Percentiles rank a stretch among this genome's conserved stretches.
These are phyloP conservation scores for Drosophila macrospina DNA, from an alignment of 2,888 invertebrate species.

Conservation along the genomic window DNA sequence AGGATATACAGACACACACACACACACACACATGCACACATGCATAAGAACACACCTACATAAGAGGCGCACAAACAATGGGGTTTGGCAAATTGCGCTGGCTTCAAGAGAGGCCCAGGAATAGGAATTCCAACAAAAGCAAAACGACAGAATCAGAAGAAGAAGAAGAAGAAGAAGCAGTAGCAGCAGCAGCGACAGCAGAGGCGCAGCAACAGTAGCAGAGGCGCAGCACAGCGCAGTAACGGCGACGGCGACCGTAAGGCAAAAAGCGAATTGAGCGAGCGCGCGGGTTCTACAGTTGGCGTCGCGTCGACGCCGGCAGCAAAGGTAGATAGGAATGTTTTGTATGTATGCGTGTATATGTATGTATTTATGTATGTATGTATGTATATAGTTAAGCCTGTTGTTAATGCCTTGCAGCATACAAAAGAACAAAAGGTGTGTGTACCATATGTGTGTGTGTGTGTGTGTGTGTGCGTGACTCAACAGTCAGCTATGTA, in stretches of 20 bases:
- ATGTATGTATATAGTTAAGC: constrained; percentile 51
- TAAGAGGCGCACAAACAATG: constrained; percentile 57
- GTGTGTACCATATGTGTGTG: constrained; percentile 26
- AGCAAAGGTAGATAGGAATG: constrained; percentile 32
- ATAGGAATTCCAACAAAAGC: constrained; percentile 64
- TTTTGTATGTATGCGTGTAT: constrained; percentile 16
- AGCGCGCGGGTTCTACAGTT: constrained; percentile 24
- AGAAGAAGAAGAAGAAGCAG: constrained; percentile 4
- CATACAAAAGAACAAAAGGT: constrained; percentile 74
- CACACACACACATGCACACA: constrained; percentile 12
- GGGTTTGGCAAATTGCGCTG: constrained; percentile 63
- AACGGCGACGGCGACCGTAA: constrained; percentile 23
- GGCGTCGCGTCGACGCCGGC: constrained; percentile 37
- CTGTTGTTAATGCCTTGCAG: constrained; percentile 69
- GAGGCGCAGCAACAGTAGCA: constrained; percentile 12
- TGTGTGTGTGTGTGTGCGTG: constrained; percentile 52
- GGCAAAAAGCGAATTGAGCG: constrained; percentile 40
- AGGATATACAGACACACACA: constrained; percentile 54
- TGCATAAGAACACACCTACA: constrained; percentile 6
- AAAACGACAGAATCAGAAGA: constrained; percentile 21
- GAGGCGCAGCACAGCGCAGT: constrained; percentile 11
- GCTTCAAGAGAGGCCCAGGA: constrained; percentile 51
- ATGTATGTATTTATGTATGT: not conserved
- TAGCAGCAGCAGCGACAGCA: not conserved
- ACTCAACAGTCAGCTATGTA: constrained; percentile 69